These are phyloP conservation scores for Copidosoma floridanum DNA, from an alignment of 1,140 invertebrate species.

Conservation along the genomic window DNA sequence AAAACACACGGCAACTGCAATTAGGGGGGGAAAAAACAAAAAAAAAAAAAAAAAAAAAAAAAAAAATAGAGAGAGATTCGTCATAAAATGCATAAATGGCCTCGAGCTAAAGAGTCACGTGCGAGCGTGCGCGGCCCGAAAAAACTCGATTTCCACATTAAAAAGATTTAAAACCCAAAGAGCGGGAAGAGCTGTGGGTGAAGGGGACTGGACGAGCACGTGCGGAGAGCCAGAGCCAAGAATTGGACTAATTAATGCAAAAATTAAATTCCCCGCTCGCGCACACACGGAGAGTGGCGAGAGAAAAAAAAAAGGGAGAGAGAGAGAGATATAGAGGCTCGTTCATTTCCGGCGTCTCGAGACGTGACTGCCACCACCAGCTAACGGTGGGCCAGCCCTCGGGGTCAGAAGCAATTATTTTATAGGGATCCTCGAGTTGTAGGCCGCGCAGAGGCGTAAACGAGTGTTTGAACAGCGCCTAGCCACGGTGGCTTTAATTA, in stretches of 20 bases:
- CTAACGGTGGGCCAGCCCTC: slow-evolving; percentile 5
- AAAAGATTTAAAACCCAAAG: slow-evolving; percentile 12
- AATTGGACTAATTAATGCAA: slow-evolving; percentile 29
- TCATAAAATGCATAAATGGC: too few relatives aligned
- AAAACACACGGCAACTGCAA: too few relatives aligned
- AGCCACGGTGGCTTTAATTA: slow-evolving; percentile 41
- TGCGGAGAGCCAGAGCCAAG: neutral
- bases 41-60: too few relatives aligned
- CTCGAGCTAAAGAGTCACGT: neutral
- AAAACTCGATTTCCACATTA: slow-evolving; percentile 16
- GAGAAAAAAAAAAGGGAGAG: slow-evolving; percentile 7
- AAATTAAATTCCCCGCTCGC: slow-evolving; percentile 23
- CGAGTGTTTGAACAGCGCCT: slow-evolving; percentile 29
- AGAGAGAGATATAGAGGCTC: too few relatives aligned
- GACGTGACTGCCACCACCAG: too few relatives aligned
- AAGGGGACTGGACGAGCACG: neutral
- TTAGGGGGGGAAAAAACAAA: too few relatives aligned
- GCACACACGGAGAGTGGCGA: neutral
- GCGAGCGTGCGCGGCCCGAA: too few relatives aligned
- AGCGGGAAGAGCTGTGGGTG: neutral
- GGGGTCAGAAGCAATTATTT: slow-evolving; percentile 37
- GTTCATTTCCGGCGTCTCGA: too few relatives aligned
- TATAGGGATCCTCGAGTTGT: slow-evolving; percentile 39
- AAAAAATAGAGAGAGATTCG: too few relatives aligned
- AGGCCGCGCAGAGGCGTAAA: slow-evolving; percentile 11